A percentile compares a stretch with the other conserved stretches of the same genome.
Evolutionary conservation across 2,113 vertebrate species (phyloP).

Genomic region (Lophura nycthemera): DNA sequence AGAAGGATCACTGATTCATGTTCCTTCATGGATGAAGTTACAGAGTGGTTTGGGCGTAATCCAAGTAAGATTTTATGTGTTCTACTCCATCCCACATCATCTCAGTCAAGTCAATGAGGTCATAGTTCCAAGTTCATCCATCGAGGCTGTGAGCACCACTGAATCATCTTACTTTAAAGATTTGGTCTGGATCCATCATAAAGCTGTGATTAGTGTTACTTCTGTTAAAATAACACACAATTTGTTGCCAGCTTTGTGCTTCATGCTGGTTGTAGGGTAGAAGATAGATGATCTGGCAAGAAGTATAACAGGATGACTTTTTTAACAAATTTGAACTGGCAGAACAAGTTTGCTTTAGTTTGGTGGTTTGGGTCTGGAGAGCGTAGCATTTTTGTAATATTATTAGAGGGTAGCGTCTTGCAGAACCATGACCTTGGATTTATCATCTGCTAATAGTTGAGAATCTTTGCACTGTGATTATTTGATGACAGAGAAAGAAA

Average conservation of each 20-base stretch:
- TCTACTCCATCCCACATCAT: background rate
- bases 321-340: background rate
- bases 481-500: background rate
- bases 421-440: background rate
- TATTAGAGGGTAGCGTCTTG: background rate
- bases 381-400: background rate
- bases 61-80: background rate
- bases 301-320: background rate
- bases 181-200: background rate
- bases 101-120: background rate
- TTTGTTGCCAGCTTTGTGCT: background rate
- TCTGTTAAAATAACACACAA: background rate
- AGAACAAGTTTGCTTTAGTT: background rate
- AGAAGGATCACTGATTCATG: background rate
- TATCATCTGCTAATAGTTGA: background rate
- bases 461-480: background rate
- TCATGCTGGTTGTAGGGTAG: background rate
- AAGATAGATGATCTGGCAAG: background rate
- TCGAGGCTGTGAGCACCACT: background rate
- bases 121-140: background rate
- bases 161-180: background rate
- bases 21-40: conserved; percentile 2
- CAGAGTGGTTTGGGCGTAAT: background rate
- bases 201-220: background rate
- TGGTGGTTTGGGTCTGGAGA: background rate